A percentile compares a stretch with the other conserved stretches of the same genome.
Conservation (phyloP, 2,113 vertebrate species). For the Pseudonaja textilis region DNA sequence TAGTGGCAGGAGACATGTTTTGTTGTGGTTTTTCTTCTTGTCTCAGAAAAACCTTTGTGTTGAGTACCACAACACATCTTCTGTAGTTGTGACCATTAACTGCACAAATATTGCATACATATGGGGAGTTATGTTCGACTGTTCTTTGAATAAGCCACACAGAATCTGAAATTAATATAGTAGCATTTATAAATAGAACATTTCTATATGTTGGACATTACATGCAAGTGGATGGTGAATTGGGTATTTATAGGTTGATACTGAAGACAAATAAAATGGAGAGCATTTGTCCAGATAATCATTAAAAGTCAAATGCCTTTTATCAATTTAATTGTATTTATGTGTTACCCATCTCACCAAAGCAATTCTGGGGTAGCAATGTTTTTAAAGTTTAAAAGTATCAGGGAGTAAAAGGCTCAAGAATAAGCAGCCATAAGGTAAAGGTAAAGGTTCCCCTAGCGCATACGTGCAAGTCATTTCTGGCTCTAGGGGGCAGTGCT, state of each 20-base stretch:
- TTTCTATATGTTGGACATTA: not conserved
- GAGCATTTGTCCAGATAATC: not conserved
- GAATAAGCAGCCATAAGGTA: not conserved
- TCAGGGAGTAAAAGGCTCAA: not conserved
- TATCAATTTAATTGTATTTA: not conserved
- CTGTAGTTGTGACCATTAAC: slow-evolving; percentile 11
- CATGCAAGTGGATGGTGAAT: not conserved
- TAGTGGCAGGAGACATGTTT: not conserved
- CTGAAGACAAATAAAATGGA: no score
- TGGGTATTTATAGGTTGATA: not conserved
- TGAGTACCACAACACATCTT: slow-evolving; percentile 42
- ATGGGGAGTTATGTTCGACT: slow-evolving; percentile 28
- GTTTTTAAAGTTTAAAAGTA: not conserved
- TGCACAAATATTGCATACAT: slow-evolving; percentile 27
- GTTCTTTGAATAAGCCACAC: slow-evolving; percentile 6
- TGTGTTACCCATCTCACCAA: not conserved
- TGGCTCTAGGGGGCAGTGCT: no score
- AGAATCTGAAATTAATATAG: not conserved
- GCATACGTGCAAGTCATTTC: no score
- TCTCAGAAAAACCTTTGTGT: slow-evolving; percentile 25
- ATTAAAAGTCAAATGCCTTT: not conserved
- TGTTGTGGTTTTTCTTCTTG: not conserved
- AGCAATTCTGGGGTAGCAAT: not conserved
- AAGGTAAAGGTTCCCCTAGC: no score
- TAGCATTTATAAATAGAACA: not conserved